Evolutionary conservation across 2,888 invertebrate species (phyloP).

Genomic region (Phorcus lineatus): DNA sequence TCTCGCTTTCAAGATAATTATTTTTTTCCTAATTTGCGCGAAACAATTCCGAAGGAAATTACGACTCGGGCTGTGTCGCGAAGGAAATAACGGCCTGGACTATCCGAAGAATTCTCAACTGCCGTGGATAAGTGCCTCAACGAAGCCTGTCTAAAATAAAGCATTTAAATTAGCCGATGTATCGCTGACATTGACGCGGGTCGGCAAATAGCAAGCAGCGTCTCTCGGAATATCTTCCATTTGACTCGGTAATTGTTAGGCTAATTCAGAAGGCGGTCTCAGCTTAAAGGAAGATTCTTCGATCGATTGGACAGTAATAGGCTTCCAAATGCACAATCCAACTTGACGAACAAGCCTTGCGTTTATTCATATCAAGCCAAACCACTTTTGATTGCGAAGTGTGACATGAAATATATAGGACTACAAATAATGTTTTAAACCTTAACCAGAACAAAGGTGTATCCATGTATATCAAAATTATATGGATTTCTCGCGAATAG

Average conservation of each 20-base stretch:
- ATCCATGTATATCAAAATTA: too few species aligned
- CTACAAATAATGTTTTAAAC: too few species aligned
- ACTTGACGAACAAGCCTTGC: neutral
- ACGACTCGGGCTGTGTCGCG: neutral
- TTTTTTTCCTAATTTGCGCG: neutral
- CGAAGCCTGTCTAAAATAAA: neutral
- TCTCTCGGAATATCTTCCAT: slow-evolving; percentile 9
- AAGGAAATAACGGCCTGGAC: neutral
- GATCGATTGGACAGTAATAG: slow-evolving; percentile 2
- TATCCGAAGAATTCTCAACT: neutral
- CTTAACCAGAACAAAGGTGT: too few species aligned
- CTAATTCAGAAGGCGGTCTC: slow-evolving; percentile 4
- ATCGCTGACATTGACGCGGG: neutral
- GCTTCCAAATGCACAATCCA: neutral
- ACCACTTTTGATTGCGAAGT: too few species aligned
- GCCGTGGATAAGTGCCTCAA: neutral
- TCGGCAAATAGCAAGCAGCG: slow-evolving; percentile 18
- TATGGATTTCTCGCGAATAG: too few species aligned
- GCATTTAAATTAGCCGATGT: slow-evolving; percentile 8
- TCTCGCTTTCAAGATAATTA: neutral
- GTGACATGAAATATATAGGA: too few species aligned
- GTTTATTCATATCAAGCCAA: neutral
- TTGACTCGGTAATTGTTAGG: slow-evolving; percentile 18
- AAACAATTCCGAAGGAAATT: slow-evolving; percentile 3
- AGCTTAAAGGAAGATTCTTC: neutral